Evolutionary conservation across 1,140 invertebrate genomes (phyloP).

Genomic region (Manduca sexta): DNA sequence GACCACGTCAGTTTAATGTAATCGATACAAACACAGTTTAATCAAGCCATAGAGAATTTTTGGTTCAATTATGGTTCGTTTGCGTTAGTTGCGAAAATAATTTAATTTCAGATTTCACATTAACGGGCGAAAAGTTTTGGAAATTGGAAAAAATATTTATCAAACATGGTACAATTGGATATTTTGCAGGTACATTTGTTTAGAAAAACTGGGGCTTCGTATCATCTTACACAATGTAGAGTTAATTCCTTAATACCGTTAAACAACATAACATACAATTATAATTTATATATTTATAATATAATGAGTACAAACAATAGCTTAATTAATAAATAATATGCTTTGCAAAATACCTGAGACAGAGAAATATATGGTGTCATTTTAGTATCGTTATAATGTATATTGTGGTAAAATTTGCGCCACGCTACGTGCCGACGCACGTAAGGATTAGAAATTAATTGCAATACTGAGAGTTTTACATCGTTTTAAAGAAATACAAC

Average conservation of each 20-base stretch:
- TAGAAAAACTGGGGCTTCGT: constrained; percentile 42
- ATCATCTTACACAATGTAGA: constrained; percentile 1
- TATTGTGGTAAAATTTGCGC: too few species aligned
- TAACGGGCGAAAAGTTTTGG: constrained; percentile 51
- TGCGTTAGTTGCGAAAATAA: constrained; percentile 34
- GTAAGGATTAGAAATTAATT: too few species aligned
- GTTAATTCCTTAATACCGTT: constrained; percentile 3
- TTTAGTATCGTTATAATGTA: too few species aligned
- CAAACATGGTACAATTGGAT: constrained; percentile 64
- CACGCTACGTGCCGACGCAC: too few species aligned
- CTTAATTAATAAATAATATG: too few species aligned
- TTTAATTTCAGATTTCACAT: constrained; percentile 67
- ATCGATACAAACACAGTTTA: too few species aligned
- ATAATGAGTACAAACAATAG: neutral
- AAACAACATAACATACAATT: constrained; percentile 5
- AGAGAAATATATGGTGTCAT: too few species aligned
- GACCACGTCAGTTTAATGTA: neutral
- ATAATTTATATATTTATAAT: neutral
- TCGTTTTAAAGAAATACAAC: too few species aligned
- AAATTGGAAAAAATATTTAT: constrained; percentile 43
- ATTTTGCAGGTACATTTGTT: constrained; percentile 55
- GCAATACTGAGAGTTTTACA: too few species aligned
- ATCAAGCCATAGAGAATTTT: constrained; percentile 13
- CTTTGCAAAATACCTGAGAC: too few species aligned
- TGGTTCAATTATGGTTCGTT: constrained; percentile 12